Base-by-base conservation (phyloP, 2,113 vertebrate genomes). In the Dryoscopus gambensis region DNA sequence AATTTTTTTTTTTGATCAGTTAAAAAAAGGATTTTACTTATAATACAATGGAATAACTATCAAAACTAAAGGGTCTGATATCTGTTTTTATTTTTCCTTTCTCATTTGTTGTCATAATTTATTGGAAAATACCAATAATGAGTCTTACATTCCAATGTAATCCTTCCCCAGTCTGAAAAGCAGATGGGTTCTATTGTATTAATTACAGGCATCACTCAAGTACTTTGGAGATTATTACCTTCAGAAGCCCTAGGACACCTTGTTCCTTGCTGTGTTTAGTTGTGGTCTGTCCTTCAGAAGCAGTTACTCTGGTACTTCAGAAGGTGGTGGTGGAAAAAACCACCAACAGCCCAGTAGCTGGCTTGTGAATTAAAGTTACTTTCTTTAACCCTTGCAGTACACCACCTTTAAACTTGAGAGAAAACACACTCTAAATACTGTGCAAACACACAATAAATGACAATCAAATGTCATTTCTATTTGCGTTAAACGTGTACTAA, bases 291-390 rank as follows among this genome's bases (percentile, higher is more conserved):
- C 37, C 44, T 63, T 71, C 64, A 67, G 68, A 73, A 18, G 33
- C 68, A 53, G 14, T 62, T 55, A 25, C 42, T 75, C 6, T 47
- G 71, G 17, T 68, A 40, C n/a, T 87, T 84, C 16, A 35, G 55
- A 63, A 25, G 63, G 35, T 42, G 18, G 22, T 56, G 47, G 22
- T 11, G 23, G 2, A 0, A 13, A 57, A 50, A 31, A 3, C 0
- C 64, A 47, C 39, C 46, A 63, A 5, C 22, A 44, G 18, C 21
- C 39, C 65, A 52, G 56, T 64, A 71, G 13, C 20, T 91, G 84
- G 6, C n/a, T 68, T 68, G 22, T 1, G 0, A 53, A 13, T 87
- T 71, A 59, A 69, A 59, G 30, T 56, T 56, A 12, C 30, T 75
- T 42, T 31, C 5, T 76, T 76, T 68, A 93, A 63, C 11, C 8